Evolutionary conservation across 2,888 invertebrate genomes (phyloP).

Genomic region (Ariolimax columbianus): DNA sequence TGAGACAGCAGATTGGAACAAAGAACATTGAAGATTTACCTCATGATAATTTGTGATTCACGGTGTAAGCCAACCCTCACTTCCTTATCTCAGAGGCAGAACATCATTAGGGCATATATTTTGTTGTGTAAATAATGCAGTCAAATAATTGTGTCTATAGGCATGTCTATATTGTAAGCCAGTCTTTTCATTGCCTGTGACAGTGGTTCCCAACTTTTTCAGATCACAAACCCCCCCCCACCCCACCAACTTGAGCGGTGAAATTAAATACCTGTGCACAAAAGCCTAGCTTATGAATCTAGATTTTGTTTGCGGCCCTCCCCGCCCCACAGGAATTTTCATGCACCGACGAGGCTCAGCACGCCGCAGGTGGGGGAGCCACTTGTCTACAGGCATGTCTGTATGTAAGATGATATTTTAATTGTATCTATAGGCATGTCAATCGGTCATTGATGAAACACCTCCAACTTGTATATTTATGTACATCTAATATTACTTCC

Average conservation of each 20-base stretch:
- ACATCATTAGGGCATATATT: not conserved
- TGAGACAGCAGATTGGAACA: not conserved
- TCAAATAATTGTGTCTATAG: not conserved
- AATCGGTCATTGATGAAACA: not conserved
- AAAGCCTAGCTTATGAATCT: no score
- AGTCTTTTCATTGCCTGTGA: no score
- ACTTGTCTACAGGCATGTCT: not conserved
- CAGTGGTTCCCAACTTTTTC: no score
- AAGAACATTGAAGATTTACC: conserved; percentile 27
- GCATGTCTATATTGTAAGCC: not conserved
- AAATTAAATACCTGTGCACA: no score
- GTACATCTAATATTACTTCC: not conserved
- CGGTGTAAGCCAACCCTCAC: not conserved
- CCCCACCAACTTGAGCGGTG: no score
- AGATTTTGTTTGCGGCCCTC: no score
- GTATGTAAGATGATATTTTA: not conserved
- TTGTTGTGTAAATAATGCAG: conserved; percentile 13
- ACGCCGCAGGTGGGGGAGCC: no score
- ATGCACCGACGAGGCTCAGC: no score
- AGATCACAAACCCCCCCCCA: no score
- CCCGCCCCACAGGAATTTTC: no score
- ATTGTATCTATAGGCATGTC: not conserved
- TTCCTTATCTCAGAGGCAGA: not conserved
- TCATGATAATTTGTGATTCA: conserved; percentile 38
- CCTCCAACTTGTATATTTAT: not conserved